phyloP scores from a whole-genome alignment of 2,888 invertebrate species.

The Agrilus cyanescens region DNA sequence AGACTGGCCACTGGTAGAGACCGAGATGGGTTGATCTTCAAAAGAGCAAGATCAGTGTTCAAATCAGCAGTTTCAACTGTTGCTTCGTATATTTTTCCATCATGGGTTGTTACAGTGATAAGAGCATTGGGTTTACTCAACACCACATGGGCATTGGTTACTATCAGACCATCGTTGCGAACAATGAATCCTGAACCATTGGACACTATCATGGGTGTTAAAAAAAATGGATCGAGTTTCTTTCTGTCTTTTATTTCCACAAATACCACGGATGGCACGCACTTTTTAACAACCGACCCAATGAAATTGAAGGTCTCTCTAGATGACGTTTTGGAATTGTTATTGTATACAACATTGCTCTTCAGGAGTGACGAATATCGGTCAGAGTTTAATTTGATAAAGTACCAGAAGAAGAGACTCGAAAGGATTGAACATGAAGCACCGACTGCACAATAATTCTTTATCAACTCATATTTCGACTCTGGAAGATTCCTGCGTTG shows the following conservation, averaged over 20 bases:
- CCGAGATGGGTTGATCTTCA: conserved; percentile 56
- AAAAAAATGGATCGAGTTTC: conserved; percentile 54
- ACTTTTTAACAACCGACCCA: conserved; percentile 76
- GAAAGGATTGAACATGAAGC: too few species aligned
- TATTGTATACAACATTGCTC: too few species aligned
- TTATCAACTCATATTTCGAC: too few species aligned
- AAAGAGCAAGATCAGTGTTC: conserved; percentile 75
- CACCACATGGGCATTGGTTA: conserved; percentile 94
- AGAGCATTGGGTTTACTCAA: conserved; percentile 60
- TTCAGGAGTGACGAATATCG: too few species aligned
- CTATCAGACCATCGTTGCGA: conserved; percentile 70
- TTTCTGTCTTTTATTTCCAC: conserved; percentile 73
- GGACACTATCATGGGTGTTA: conserved; percentile 53
- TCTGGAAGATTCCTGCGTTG: too few species aligned
- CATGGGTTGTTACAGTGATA: conserved; percentile 51
- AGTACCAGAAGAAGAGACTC: too few species aligned
- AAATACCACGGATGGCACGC: conserved; percentile 77
- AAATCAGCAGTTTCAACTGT: conserved; percentile 74
- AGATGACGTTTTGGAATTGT: conserved; percentile 6
- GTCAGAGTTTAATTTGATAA: too few species aligned
- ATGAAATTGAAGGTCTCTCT: conserved; percentile 67
- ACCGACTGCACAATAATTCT: too few species aligned
- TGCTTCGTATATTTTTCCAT: conserved; percentile 42
- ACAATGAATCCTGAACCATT: conserved; percentile 92
- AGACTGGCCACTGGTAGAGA: conserved; percentile 67